Evolutionary conservation across 2,797 vertebrate genomes (phyloP), one percentile per base, ranked within the genome.

Genomic region (Phataginus tetradactyla): DNA sequence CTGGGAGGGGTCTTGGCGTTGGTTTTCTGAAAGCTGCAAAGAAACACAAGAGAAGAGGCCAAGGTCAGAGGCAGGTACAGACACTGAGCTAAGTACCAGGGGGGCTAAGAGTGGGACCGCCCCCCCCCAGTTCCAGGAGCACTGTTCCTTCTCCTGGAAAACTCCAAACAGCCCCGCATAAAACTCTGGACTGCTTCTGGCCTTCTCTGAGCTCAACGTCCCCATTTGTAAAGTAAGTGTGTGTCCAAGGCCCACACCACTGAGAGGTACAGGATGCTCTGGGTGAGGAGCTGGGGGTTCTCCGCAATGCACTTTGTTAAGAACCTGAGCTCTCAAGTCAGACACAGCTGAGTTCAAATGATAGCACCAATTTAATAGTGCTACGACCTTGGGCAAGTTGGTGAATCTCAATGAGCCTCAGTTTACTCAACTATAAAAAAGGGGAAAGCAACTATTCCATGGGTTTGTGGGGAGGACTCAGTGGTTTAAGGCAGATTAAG

Each of bases 1-100:
- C 95, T 91, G 96, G 97, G 97, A 92, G 94, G 97, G 97, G 86
- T 98, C 98, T 98, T 97, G 97, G 96, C 95, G 64, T 97, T 94
- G 96, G 91, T 97, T 96, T 96, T 96, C 95, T 97, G 95, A 97
- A 97, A 97, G 97, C 97, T 97, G 87, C 42, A 90, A 97, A 94
- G 78, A 98, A 88, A 94, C 95, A 34, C 20, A 85, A 96, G 79
- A 97, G 21, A 93, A 64, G 59, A 61, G 87, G 86, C 96, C 37
- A 94, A 93, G 3, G 81, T 91, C 87, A 96, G 94, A 0, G 1
- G 12, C 61, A 63, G 39, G 20, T 1, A 42, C 23, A 45, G 74
- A 88, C 21, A 12, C 4, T 9, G 42, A 69, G 68, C 32, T 21
- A n/a, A 59, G 29, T 34, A 77, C 6, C 6, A 21, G 45, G 12